A percentile compares a stretch with the other conserved stretches of the same genome.
Conservation (phyloP, 2,797 vertebrate species). For the Gobionotothen gibberifrons region DNA sequence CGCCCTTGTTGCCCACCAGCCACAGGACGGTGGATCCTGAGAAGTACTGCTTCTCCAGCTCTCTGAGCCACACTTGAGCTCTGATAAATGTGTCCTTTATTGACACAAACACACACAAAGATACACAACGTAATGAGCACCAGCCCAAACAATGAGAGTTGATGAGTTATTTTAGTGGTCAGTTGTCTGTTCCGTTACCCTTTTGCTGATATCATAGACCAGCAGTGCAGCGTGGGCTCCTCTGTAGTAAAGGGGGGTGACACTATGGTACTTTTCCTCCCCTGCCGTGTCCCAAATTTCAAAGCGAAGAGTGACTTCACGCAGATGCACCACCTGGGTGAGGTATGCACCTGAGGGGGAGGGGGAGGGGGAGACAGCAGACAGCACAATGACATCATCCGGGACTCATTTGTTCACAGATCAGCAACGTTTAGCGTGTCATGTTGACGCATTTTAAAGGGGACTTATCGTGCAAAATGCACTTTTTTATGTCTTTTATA, state of each 20-base stretch:
- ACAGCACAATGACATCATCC: neutral
- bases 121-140: neutral
- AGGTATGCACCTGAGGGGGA: constrained; percentile 83
- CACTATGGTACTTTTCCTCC: constrained; percentile 88
- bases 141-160: neutral
- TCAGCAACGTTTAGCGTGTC: no score
- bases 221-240: constrained; percentile 81
- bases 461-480: no score
- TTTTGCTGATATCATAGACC: constrained; percentile 85
- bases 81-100: constrained; percentile 80
- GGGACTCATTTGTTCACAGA: neutral
- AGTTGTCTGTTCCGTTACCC: constrained; percentile 66
- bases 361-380: accelerated
- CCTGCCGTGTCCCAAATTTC: constrained; percentile 91
- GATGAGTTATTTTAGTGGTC: accelerated
- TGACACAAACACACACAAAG: constrained; percentile 13
- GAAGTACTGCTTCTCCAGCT: constrained; percentile 80
- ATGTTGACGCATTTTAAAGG: no score
- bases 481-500: no score
- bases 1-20: constrained; percentile 87
- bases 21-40: constrained; percentile 77
- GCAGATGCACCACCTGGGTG: constrained; percentile 74
- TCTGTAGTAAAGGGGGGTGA: constrained; percentile 88
- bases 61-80: constrained; percentile 85
- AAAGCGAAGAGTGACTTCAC: constrained; percentile 63